Evolutionary conservation across 2,113 vertebrate species (phyloP), one percentile per base, ranked within the genome.

Genomic region (Phocoena phocoena): DNA sequence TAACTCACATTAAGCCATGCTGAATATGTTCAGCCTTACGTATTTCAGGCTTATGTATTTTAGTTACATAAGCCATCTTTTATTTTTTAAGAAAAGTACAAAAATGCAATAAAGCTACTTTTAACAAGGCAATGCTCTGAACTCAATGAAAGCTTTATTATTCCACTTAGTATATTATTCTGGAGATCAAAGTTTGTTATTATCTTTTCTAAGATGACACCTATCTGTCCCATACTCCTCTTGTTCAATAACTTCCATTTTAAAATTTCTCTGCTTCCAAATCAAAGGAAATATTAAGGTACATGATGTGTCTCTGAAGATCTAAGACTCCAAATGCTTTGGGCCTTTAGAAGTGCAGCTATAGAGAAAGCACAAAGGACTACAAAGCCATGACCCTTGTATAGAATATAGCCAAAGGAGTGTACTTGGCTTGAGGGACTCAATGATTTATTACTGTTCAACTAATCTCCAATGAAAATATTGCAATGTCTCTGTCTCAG

Each of bases 201-300:
- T 96, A 96, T 92, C 79, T 92, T 90, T 97, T 93, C 83, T 81
- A 88, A 97, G 91, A 96, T 84, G 74, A 96, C 47, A 95, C 62
- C 77, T 94, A 68, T 93, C 89, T 96, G 96, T 89, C 73, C 86
- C 44, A 93, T 65, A 86, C 73, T 93, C 21, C n/a, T 92, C 97
- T 87, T 97, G 55, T 95, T 97, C 93, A 95, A 80, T 97, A 97
- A 93, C 83, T 96, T 96, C 80, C 79, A 92, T 97, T 98, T 97
- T 73, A 96, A 97, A 90, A 28, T 74, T 95, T 95, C 73, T 95
- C 73, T 95, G 95, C 94, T 95, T 96, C 71, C 44, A 96, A 97
- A 97, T 97, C 97, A 98, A 97, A 97, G 96, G 62, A 96, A 97
- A 96, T 96, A 95, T 73, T 97, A 96, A 96, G 96, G 89, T 84